Evolutionary conservation across 2,797 vertebrate genomes (phyloP).

Genomic region (Chanos chanos): DNA sequence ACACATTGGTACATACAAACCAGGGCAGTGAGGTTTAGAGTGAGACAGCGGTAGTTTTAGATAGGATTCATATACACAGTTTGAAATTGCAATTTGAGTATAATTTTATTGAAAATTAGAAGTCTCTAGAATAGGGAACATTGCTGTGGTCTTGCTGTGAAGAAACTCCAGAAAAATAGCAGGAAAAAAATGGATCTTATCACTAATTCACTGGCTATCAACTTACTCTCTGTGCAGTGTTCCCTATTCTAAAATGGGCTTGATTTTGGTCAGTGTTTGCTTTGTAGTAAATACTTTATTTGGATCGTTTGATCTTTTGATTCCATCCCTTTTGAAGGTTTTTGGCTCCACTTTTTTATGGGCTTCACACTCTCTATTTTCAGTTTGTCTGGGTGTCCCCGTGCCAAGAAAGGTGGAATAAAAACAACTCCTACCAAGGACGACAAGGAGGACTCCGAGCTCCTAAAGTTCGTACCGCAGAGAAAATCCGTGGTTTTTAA

Average conservation of each 20-base stretch:
- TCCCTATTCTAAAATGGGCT: constrained; percentile 40
- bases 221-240: constrained; percentile 19
- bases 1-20: constrained; percentile 13
- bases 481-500: constrained; percentile 64
- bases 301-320: too few relatives aligned
- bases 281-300: too few relatives aligned
- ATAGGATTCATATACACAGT: constrained; percentile 57
- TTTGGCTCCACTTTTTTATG: constrained; percentile 75
- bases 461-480: constrained; percentile 94
- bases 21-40: constrained; percentile 64
- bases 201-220: not conserved
- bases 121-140: constrained; percentile 31
- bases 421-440: constrained; percentile 96
- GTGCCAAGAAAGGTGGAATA: constrained; percentile 99
- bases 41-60: constrained; percentile 64
- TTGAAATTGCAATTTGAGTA: too few relatives aligned
- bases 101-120: constrained; percentile 17
- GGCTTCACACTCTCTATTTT: constrained; percentile 82
- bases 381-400: constrained; percentile 99
- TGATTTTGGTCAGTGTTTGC: constrained; percentile 30
- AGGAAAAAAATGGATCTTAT: too few relatives aligned
- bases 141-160: constrained; percentile 2
- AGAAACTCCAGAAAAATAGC: not conserved
- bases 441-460: constrained; percentile 97
- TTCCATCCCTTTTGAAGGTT: constrained; percentile 39